Evolutionary conservation across 2,113 vertebrate genomes (phyloP).

Genomic region (Cacatua alba): DNA sequence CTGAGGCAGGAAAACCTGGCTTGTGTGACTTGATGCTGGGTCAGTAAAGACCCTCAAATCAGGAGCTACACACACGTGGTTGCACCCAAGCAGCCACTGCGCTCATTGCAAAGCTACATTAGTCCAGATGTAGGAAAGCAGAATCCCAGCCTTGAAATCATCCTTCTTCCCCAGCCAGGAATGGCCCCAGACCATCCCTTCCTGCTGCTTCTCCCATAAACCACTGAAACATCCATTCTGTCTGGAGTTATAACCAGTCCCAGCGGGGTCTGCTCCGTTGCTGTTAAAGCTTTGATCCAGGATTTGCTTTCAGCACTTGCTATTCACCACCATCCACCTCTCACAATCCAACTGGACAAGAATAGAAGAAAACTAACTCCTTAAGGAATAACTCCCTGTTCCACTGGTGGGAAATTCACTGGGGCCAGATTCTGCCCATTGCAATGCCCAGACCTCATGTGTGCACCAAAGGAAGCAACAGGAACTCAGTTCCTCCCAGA

Average conservation of each 20-base stretch:
- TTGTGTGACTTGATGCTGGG: too few relatives aligned
- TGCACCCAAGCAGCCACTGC: not conserved
- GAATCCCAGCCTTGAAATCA: not conserved
- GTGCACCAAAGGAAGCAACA: not conserved
- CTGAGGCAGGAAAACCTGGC: not conserved
- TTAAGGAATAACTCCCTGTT: not conserved
- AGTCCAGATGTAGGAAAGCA: not conserved
- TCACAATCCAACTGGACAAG: not conserved
- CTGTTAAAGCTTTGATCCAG: not conserved
- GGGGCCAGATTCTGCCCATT: not conserved
- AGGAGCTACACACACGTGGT: accelerated
- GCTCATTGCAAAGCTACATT: not conserved
- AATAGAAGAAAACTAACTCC: not conserved
- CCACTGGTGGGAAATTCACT: not conserved
- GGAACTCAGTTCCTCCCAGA: not conserved
- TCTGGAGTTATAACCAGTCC: not conserved
- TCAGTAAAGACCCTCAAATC: not conserved
- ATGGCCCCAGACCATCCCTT: not conserved
- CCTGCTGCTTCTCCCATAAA: not conserved
- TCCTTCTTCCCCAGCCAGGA: not conserved
- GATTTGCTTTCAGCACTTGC: not conserved
- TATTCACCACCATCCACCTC: not conserved
- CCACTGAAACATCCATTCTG: not conserved
- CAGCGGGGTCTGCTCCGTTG: accelerated
- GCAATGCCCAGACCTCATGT: not conserved